A percentile compares a stretch with the other conserved stretches of the same genome.
phyloP scores from a whole-genome alignment of 2,797 vertebrate species.

The Smutsia temminckii region DNA sequence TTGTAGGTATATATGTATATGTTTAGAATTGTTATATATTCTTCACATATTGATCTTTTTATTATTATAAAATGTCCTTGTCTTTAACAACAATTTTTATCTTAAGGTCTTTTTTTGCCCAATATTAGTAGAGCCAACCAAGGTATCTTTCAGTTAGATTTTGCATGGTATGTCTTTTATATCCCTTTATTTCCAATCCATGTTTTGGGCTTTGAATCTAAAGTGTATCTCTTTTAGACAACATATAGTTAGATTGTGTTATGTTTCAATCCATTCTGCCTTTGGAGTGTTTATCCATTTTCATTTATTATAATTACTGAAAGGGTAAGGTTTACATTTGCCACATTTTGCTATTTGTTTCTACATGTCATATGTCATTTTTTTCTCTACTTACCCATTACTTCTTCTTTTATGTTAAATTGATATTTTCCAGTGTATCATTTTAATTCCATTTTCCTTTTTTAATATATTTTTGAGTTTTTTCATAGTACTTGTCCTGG shows the following conservation, averaged over 20 bases:
- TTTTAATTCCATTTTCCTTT: not conserved
- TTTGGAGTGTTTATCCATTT: not conserved
- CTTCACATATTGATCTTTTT: not conserved
- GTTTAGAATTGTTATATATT: not conserved
- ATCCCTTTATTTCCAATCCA: not conserved
- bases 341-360: not conserved
- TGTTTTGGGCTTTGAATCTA: not conserved
- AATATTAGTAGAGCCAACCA: not conserved
- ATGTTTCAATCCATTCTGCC: not conserved
- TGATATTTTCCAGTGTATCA: not conserved
- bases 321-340: not conserved
- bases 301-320: not conserved
- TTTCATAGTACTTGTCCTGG: not conserved
- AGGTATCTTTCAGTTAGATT: not conserved
- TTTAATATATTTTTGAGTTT: not conserved
- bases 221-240: not conserved
- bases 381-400: not conserved
- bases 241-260: not conserved
- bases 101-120: not conserved
- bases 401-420: not conserved
- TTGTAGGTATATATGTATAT: not conserved
- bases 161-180: not conserved
- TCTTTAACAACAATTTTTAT: not conserved
- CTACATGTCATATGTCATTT: not conserved
- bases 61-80: not conserved